These are phyloP conservation scores for Agelaius phoeniceus DNA, from an alignment of 2,113 vertebrate genomes.

Conservation along the genomic window DNA sequence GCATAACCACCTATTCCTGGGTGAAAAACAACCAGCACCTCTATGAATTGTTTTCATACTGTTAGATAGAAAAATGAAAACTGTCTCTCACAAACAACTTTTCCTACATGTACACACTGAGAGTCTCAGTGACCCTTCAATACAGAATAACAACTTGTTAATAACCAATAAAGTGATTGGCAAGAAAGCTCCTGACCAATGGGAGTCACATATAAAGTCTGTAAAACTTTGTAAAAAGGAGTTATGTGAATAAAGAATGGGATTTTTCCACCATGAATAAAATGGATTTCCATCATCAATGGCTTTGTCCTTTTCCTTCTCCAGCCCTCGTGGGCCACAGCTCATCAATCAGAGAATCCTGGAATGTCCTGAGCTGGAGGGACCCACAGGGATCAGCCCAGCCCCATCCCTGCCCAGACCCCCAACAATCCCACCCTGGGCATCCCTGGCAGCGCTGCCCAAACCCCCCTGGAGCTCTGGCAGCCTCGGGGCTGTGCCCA, in stretches of 20 bases:
- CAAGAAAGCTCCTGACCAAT: background rate
- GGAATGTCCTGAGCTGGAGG: background rate
- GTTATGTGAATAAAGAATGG: background rate
- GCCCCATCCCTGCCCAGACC: no score
- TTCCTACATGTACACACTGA: background rate
- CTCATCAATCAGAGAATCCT: accelerated
- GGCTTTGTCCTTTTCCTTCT: background rate
- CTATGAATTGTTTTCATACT: background rate
- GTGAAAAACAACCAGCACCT: background rate
- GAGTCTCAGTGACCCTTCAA: background rate
- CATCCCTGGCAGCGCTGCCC: no score
- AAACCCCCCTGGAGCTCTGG: no score
- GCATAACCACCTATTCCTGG: background rate
- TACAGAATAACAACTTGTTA: background rate
- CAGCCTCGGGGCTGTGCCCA: no score
- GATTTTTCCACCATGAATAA: background rate
- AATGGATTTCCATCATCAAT: background rate
- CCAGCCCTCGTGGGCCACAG: accelerated
- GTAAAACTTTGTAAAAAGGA: background rate
- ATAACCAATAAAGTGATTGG: background rate
- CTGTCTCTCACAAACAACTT: background rate
- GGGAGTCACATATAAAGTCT: accelerated
- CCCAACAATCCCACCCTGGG: no score
- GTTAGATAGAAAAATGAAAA: background rate
- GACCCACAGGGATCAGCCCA: background rate